Evolutionary conservation across 2,888 invertebrate species (phyloP).

Genomic region (Cerastis leucographa): DNA sequence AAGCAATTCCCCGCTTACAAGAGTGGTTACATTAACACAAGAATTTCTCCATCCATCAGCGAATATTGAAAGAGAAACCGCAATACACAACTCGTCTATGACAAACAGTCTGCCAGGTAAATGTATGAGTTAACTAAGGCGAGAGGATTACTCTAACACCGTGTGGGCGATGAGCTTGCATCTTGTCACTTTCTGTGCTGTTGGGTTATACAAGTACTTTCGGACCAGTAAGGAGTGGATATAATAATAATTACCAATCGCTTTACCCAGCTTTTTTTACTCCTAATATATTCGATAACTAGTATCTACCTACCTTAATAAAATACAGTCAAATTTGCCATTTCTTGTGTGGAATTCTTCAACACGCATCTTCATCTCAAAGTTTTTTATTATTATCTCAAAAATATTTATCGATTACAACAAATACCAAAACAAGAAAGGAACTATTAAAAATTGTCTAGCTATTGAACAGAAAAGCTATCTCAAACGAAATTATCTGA

Average conservation of each 20-base stretch:
- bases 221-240: neutral
- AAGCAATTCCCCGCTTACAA: neutral
- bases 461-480: neutral
- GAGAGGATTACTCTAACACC: conserved; percentile 50
- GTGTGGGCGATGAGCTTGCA: conserved; percentile 55
- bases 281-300: neutral
- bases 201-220: conserved; percentile 6
- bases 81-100: conserved; percentile 43
- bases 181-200: conserved; percentile 28
- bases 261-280: neutral
- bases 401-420: neutral
- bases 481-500: conserved; percentile 38
- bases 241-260: neutral
- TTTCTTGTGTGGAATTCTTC: neutral
- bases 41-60: conserved; percentile 13
- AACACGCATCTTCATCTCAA: neutral
- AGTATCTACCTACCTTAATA: neutral
- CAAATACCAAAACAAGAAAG: neutral
- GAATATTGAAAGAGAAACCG: conserved; percentile 44
- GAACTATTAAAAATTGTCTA: neutral
- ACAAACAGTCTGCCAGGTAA: conserved; percentile 30
- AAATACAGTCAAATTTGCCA: too few relatives aligned
- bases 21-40: conserved; percentile 6
- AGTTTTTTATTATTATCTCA: neutral
- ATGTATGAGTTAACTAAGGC: conserved; percentile 36